phyloP scores from a whole-genome alignment of 1,140 invertebrate species.

The Euglossa dilemma region DNA sequence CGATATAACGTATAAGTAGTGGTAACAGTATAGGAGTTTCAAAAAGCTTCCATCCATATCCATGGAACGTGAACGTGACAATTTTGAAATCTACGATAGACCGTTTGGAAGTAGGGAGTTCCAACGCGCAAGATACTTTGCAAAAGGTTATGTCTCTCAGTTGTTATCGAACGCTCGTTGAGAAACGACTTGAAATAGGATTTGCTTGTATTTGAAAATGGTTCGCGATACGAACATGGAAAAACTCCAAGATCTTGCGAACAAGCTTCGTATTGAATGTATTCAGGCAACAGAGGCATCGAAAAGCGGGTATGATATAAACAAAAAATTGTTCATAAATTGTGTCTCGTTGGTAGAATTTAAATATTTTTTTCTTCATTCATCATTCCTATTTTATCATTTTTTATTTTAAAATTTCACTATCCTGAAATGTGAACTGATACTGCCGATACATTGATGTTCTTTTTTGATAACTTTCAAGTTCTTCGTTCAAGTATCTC shows the following conservation, averaged over 20 bases:
- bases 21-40: not conserved
- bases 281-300: slow-evolving; percentile 78
- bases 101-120: slow-evolving; percentile 23
- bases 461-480: not conserved
- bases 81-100: slow-evolving; percentile 32
- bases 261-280: slow-evolving; percentile 86
- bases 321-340: not conserved
- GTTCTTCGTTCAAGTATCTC: too few relatives aligned
- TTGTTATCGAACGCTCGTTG: slow-evolving; percentile 54
- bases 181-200: not conserved
- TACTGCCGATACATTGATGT: not conserved
- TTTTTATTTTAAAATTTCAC: not conserved
- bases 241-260: slow-evolving; percentile 86
- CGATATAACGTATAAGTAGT: too few relatives aligned
- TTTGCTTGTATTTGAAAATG: slow-evolving; percentile 63
- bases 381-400: not conserved
- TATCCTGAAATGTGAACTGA: too few relatives aligned
- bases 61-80: not conserved
- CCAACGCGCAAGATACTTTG: slow-evolving; percentile 64
- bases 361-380: not conserved
- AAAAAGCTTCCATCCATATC: not conserved
- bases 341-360: not conserved
- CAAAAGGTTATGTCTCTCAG: slow-evolving; percentile 41
- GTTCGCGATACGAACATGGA: slow-evolving; percentile 75
- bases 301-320: slow-evolving; percentile 77